Evolutionary conservation across 2,888 invertebrate species (phyloP), one percentile per base, ranked within the genome.

Genomic region (Spilarctia lutea): DNA sequence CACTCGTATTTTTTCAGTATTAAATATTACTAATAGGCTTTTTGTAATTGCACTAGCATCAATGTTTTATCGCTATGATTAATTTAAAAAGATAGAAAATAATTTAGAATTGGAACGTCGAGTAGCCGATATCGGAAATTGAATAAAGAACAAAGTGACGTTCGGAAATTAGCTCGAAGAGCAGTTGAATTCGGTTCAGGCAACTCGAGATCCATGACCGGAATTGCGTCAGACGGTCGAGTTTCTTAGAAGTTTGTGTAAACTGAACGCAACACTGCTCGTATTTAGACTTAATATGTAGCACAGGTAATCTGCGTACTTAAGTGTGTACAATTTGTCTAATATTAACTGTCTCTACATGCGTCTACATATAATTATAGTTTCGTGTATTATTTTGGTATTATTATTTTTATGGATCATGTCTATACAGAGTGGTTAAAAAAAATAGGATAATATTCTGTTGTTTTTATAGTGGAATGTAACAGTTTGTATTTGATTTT

Each of bases 131-230:
- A 93, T 91, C 95, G 95, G 95, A 96, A 95, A 96, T 96, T 95
- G 94, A 95, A 95, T 95, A 94, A 94, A 95, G 94, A 94, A 94
- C 93, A 93, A 94, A 94, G 94, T 94, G 94, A 91, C 94, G 93
- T 92, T 94, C 95, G 96, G 96, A 96, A 95, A 96, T 96, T 95
- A 95, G 91, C 92, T 92, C 90, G 90, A 93, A 92, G 92, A 94
- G 94, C 92, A 94, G 90, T 85, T 90, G 92, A 93, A 93, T 94
- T 93, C 86, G 89, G 88, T 90, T 87, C 89, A 88, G 83, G 81
- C 79, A 86, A 90, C 89, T 91, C 88, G 89, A 91, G 94, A 94
- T 93, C 87, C 93, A 93, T 90, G 93, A 91, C 94, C 94, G 95
- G 95, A 95, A 95, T 94, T 94, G 93, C 94, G 95, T 94, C 93